These are phyloP conservation scores for Anoura caudifer DNA, from an alignment of 2,113 vertebrate species.

Conservation along the genomic window DNA sequence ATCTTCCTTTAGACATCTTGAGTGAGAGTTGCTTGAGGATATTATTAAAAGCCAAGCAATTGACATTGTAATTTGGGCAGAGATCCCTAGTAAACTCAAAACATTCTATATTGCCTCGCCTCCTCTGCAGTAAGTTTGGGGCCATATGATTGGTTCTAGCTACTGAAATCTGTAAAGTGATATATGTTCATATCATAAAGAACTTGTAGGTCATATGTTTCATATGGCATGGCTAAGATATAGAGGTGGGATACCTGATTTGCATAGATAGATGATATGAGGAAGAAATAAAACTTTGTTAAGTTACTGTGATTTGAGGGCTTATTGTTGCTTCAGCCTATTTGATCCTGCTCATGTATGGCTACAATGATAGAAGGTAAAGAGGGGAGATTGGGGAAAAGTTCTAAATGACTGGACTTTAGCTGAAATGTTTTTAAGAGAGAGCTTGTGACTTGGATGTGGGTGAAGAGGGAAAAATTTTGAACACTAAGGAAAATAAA, in stretches of 20 bases:
- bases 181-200: neutral
- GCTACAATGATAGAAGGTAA: neutral
- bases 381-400: neutral
- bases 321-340: neutral
- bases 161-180: neutral
- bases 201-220: neutral
- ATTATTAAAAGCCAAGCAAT: conserved; percentile 1
- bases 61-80: neutral
- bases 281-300: neutral
- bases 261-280: neutral
- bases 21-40: neutral
- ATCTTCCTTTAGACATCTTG: neutral
- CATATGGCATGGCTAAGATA: neutral
- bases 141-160: neutral
- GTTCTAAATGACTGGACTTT: neutral
- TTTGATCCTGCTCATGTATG: neutral
- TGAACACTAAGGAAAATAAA: neutral
- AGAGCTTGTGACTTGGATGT: neutral
- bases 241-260: neutral
- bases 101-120: neutral
- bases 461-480: neutral
- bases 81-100: neutral
- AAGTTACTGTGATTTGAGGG: neutral
- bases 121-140: neutral
- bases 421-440: neutral